These are phyloP conservation scores for Chorisops tibialis DNA, from an alignment of 2,888 invertebrate species.

Conservation along the genomic window DNA sequence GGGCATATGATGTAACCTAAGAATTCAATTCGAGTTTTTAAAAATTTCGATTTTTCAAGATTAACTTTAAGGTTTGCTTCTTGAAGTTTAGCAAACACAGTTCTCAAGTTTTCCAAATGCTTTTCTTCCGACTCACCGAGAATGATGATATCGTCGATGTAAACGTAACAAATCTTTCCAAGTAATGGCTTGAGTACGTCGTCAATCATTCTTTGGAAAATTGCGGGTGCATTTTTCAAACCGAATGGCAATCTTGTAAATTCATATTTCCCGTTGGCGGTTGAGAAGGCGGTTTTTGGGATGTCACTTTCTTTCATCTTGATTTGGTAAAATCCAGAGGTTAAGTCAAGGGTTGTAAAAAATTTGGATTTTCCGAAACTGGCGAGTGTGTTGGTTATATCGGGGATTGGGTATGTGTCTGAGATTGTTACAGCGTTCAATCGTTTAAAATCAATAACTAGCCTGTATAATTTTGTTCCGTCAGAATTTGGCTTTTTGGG, in stretches of 20 bases:
- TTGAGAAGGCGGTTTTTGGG: conserved; percentile 35
- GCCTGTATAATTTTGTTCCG: conserved; percentile 32
- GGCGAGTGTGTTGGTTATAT: not conserved
- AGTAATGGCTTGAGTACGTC: conserved; percentile 32
- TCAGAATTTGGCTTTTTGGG: conserved; percentile 29
- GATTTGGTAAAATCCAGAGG: conserved; percentile 37
- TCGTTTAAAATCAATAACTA: conserved; percentile 37
- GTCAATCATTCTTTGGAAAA: conserved; percentile 36
- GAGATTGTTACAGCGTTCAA: conserved; percentile 34
- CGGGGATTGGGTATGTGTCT: conserved; percentile 26
- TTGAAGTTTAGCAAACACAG: not conserved
- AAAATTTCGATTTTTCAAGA: conserved; percentile 4
- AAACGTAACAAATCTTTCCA: conserved; percentile 30
- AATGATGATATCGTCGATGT: conserved; percentile 28
- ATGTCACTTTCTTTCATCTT: conserved; percentile 32
- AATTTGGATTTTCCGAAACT: not conserved
- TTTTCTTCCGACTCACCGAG: conserved; percentile 11
- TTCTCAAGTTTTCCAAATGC: not conserved
- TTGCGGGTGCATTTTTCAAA: conserved; percentile 19
- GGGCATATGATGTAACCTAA: conserved; percentile 12
- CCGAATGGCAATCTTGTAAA: conserved; percentile 19
- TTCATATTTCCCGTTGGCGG: conserved; percentile 29
- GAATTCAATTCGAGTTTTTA: conserved; percentile 9
- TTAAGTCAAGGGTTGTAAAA: conserved; percentile 36
- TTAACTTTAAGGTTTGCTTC: conserved; percentile 4